Percentiles rank a stretch among this genome's conserved stretches.
Conservation (phyloP, 2,888 invertebrate genomes). For the Octonoba sinensis region DNA sequence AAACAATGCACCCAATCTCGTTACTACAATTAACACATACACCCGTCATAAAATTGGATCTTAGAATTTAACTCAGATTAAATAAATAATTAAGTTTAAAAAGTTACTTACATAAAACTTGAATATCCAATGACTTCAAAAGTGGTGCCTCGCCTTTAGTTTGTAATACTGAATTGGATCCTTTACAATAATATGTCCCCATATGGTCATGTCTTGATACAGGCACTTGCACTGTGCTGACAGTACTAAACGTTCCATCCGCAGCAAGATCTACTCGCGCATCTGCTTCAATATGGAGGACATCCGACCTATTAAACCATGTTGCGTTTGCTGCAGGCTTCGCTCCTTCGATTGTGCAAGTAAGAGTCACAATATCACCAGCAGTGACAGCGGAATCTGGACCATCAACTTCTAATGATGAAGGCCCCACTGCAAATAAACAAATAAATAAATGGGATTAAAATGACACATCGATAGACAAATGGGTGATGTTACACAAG, state of each 20-base stretch:
- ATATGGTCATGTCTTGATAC: conserved; percentile 66
- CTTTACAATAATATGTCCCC: conserved; percentile 66
- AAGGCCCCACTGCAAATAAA: conserved; percentile 53
- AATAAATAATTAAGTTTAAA: no score
- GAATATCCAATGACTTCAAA: conserved; percentile 65
- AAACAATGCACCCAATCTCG: no score
- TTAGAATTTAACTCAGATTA: no score
- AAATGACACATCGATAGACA: not conserved
- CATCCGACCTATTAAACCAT: conserved; percentile 66
- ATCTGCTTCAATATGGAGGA: conserved; percentile 21
- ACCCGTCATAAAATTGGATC: no score
- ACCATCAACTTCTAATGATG: conserved; percentile 64
- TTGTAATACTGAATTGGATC: conserved; percentile 66
- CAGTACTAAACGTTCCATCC: conserved; percentile 62
- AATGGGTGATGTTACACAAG: no score
- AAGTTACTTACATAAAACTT: conserved; percentile 66
- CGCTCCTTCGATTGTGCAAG: conserved; percentile 66
- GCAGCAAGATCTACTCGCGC: conserved; percentile 49
- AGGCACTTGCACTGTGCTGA: conserved; percentile 59
- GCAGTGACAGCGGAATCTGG: conserved; percentile 58
- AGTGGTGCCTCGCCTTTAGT: conserved; percentile 63
- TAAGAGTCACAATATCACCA: conserved; percentile 62
- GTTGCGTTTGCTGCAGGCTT: conserved; percentile 66
- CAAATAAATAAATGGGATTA: no score
- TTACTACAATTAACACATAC: no score